Base-by-base conservation (phyloP, 2,888 invertebrate species). In the Tineola bisselliella region DNA sequence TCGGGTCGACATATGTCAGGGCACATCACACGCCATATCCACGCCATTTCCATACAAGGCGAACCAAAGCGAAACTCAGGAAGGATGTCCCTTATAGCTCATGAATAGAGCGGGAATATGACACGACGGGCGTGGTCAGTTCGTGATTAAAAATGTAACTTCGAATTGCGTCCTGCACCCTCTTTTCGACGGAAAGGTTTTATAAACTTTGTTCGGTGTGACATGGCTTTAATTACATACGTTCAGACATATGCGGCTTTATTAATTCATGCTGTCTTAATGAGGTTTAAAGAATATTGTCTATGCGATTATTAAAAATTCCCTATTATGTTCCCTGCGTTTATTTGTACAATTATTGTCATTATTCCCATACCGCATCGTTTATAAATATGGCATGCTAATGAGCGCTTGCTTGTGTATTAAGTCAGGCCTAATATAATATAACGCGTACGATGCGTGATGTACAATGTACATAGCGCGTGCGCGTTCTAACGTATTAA, bases 81-180 rank as follows among this genome's bases (percentile, higher is more conserved):
- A 77, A 74, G 74, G 74, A 76, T 76, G 77, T 75, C 79, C 76
- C 77, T 77, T 73, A 76, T 74, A 76, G 75, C 77, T 77, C 79
- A 76, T 81, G 79, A 79, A 81, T 79, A 78, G 77, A 31, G 71
- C 59, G 72, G 73, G 73, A 75, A 74, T 74, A 74, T 76, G 74
- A 72, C 69, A 65, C 67, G 67, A 12, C 68, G 74, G 81, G 81
- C 77, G 79, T 79, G 80, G 82, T 74, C 77, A 73, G 69, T 75
- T 77, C 79, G 78, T 83, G 80, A 82, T 83, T 84, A 81, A 84
- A 66, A 81, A 84, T 75, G 79, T 77, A 75, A 77, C 76, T 76
- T 73, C 64, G 69, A 68, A 73, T 70, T 69, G 72, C 69, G 69
- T 68, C 61, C 64, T 68, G 68, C 73, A 71, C 75, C 75, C 60